These are phyloP conservation scores for Lucinisca nassula DNA, from an alignment of 2,888 invertebrate genomes.

Conservation along the genomic window DNA sequence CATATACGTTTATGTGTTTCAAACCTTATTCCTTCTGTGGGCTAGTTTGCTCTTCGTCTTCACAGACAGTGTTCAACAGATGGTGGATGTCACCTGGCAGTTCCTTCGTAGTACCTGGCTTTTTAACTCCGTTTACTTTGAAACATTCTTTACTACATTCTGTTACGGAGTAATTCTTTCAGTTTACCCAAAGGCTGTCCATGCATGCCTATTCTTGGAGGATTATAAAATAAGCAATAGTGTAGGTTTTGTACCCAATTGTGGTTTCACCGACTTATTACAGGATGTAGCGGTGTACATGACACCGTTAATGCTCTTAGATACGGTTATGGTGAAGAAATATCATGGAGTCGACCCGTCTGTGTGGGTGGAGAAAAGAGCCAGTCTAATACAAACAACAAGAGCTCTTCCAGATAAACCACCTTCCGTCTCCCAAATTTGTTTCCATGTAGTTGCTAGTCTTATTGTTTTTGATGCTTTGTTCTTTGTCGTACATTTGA, in stretches of 20 bases:
- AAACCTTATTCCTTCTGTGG: too few species aligned
- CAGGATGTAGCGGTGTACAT: conserved; percentile 75
- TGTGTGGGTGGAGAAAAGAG: conserved; percentile 70
- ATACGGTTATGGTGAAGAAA: conserved; percentile 82
- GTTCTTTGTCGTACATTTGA: conserved; percentile 80
- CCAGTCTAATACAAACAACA: conserved; percentile 78
- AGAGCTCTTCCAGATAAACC: conserved; percentile 76
- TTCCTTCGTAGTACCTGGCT: conserved; percentile 60
- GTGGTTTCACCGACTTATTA: conserved; percentile 45
- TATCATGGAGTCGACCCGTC: conserved; percentile 78
- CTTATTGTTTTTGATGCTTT: conserved; percentile 80
- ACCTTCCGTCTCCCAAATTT: conserved; percentile 72
- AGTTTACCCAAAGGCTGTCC: too few species aligned
- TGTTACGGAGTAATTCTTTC: conserved; percentile 74
- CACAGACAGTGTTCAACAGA: too few species aligned
- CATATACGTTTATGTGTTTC: too few species aligned
- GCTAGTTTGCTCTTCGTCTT: too few species aligned
- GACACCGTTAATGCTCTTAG: conserved; percentile 78
- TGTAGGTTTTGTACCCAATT: not conserved
- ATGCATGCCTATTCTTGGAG: too few species aligned
- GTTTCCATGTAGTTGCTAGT: conserved; percentile 74
- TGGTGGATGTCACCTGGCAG: not conserved
- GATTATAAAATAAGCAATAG: too few species aligned
- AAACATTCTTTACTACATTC: conserved; percentile 80
- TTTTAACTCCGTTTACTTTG: conserved; percentile 84